Base-by-base conservation (phyloP, 2,797 vertebrate species). In the Onychomys leucogaster region DNA sequence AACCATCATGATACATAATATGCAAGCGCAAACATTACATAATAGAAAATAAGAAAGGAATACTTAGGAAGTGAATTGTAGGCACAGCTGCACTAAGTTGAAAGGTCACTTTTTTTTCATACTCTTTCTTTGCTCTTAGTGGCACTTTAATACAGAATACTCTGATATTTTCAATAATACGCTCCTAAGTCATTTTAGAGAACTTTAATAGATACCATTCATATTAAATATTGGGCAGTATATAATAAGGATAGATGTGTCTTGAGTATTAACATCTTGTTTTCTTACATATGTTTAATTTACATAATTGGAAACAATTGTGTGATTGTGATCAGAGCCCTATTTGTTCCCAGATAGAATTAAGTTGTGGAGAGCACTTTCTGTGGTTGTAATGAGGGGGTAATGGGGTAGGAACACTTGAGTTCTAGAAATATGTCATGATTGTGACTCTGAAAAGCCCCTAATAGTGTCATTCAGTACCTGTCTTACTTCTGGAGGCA, bases 151-250 rank as follows among this genome's bases (percentile, higher is more conserved):
- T 46, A 57, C 41, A 83, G 76, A 46, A 27, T 8, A 57, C n/a
- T 91, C 89, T 25, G 27, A 73, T 89, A 41, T 41, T 92, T 85
- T 80, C 49, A 89, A 34, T 34, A 75, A 49, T 90, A 73, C 65
- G 55, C 46, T 89, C 78, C 32, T 55, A 63, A 89, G 73, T 46
- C 27, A 83, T 55, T 73, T 94, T 73, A 81, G 57, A 63, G 21
- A 32, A 52, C 32, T 89, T 84, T 63, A 61, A 25, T 84, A 67
- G 37, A n/a, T 69, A 17, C 6, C 6, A 43, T 67, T 76, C 49
- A n/a, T 29, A 61, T 71, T 65, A 78, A 73, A 49, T 81, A 29
- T 41, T n/a, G 27, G 84, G 75, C 75, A 52, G 23, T 89, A 27
- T 49, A 37, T 69, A 46, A 41, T 25, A n/a, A 85, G 80, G 69